Base-by-base conservation (phyloP, 1,140 invertebrate genomes). In the Chrysomallon squamiferum region DNA sequence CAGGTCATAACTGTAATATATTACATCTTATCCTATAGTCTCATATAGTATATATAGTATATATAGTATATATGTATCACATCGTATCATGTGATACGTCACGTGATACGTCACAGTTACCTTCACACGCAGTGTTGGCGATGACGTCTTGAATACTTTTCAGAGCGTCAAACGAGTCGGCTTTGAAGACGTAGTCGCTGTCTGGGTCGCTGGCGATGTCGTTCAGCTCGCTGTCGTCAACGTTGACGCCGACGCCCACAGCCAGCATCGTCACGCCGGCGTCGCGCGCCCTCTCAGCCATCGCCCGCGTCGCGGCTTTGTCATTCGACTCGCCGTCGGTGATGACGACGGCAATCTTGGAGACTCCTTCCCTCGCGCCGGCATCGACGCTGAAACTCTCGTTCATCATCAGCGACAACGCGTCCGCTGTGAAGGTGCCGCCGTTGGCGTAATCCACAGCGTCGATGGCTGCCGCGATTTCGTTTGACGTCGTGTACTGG, bases 81-180 rank as follows among this genome's bases (percentile, higher is more conserved):
- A n/a, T n/a, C n/a, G n/a, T n/a, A n/a, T n/a, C n/a, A n/a, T n/a
- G n/a, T n/a, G n/a, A n/a, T n/a, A n/a, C n/a, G n/a, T n/a, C n/a
- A n/a, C n/a, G n/a, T n/a, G n/a, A n/a, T n/a, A n/a, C n/a, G n/a
- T n/a, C n/a, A n/a, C n/a, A n/a, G n/a, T 57, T 66, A 75, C 73
- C 75, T 65, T 78, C 76, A 57, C 78, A 80, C 2, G 78, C 76
- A 50, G 77, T 78, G 29, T 73, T 68, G 13, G 73, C 73, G 32
- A 81, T 25, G 22, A 66, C 58, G 22, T 68, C 75, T 50, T 75
- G 72, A 7, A 81, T 70, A n/a, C 70, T 68, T 27, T 68, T 76
- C n/a, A 82, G 57, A 15, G 78, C 74, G 61, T 79, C 75, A 45
- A 78, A 82, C 22, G 74, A 75, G 35, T 65, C 72, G 15, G 75